phyloP scores from a whole-genome alignment of 2,797 vertebrate species.

The Scolopax rusticola region DNA sequence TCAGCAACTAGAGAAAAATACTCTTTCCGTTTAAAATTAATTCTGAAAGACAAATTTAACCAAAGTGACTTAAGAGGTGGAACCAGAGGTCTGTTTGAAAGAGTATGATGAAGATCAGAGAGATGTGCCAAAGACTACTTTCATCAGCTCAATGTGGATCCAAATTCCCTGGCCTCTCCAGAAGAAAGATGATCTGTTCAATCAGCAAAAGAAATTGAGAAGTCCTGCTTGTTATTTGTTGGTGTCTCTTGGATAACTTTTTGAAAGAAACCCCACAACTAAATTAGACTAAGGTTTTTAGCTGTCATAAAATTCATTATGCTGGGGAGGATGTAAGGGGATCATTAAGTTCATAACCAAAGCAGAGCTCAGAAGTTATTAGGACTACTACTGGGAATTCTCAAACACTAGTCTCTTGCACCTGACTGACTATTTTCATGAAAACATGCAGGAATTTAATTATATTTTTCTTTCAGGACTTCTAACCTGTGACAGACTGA shows the following conservation, averaged over 20 bases:
- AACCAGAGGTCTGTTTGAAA: slow-evolving; percentile 7
- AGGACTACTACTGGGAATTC: background rate
- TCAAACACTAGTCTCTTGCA: background rate
- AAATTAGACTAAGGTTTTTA: background rate
- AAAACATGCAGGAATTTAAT: background rate
- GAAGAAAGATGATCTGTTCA: background rate
- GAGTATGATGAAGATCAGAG: background rate
- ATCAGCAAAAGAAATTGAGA: slow-evolving; percentile 9
- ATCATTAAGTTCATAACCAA: background rate
- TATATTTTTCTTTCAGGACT: background rate
- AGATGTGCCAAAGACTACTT: background rate
- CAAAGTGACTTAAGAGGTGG: background rate
- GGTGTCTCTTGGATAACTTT: background rate
- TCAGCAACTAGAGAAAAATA: background rate
- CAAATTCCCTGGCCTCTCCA: background rate
- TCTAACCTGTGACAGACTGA: background rate
- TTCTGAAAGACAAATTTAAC: slow-evolving; percentile 11
- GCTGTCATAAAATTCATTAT: slow-evolving; percentile 5
- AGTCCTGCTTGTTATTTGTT: background rate
- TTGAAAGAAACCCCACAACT: background rate
- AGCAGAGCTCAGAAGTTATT: slow-evolving; percentile 3
- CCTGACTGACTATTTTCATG: background rate
- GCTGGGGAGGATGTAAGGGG: background rate
- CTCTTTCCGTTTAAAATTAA: background rate
- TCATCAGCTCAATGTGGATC: background rate